phyloP scores from a whole-genome alignment of 2,888 invertebrate genomes.

The Octodonta nipae region DNA sequence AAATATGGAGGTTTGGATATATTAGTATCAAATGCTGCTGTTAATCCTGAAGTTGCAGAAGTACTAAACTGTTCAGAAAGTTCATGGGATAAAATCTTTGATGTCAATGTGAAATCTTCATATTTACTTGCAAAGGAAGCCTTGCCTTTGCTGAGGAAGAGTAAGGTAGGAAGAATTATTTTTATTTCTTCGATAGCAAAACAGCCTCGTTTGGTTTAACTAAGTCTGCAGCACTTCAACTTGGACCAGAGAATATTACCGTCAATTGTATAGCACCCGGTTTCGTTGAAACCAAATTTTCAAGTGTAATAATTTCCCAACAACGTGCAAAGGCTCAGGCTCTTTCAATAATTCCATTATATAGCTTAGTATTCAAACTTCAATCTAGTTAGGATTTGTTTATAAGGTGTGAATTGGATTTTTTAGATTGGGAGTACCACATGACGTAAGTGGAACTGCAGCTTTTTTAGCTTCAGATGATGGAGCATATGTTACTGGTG shows the following conservation, averaged over 20 bases:
- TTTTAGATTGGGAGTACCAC: conserved; percentile 46
- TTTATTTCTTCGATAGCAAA: conserved; percentile 85
- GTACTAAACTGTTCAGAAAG: conserved; percentile 68
- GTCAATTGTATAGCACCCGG: conserved; percentile 92
- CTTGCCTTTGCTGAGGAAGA: conserved; percentile 63
- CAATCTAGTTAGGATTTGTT: neutral
- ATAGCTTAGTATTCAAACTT: conserved; percentile 36
- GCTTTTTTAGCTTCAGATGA: conserved; percentile 59
- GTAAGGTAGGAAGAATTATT: conserved; percentile 71
- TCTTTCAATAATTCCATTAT: no score
- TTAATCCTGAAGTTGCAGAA: conserved; percentile 70
- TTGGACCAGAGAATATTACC: conserved; percentile 70
- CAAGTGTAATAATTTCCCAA: conserved; percentile 46
- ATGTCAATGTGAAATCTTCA: conserved; percentile 82
- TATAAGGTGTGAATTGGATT: no score
- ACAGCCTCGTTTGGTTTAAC: conserved; percentile 80
- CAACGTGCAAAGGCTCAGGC: conserved; percentile 25
- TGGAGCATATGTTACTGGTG: conserved; percentile 60
- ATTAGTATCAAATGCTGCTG: conserved; percentile 89
- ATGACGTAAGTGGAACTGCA: conserved; percentile 49
- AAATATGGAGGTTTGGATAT: conserved; percentile 84
- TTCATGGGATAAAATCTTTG: conserved; percentile 93
- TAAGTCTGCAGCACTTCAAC: conserved; percentile 65
- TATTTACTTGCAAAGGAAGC: conserved; percentile 80
- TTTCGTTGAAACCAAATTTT: conserved; percentile 80